Evolutionary conservation across 1,140 invertebrate genomes (phyloP).

Genomic region (Glossosoma conforme): DNA sequence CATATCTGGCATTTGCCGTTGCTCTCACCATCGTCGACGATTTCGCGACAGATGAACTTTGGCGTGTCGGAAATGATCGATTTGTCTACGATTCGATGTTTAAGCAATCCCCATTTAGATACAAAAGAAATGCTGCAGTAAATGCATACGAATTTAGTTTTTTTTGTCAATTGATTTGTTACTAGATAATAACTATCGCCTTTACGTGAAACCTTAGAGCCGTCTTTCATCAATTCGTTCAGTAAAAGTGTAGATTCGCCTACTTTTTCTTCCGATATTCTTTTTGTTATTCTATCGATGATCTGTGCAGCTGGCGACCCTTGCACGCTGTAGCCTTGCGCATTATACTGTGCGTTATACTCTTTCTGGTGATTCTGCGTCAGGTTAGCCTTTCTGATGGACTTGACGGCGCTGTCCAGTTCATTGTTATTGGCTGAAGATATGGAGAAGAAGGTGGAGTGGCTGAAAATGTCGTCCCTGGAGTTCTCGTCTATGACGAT

Average conservation of each 20-base stretch:
- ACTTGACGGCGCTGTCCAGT: neutral
- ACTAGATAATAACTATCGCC: too few species aligned
- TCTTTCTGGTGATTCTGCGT: neutral
- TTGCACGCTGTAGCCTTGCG: constrained; percentile 2
- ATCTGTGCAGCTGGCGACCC: neutral
- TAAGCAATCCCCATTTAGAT: too few species aligned
- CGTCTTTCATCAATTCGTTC: too few species aligned
- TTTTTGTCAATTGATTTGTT: too few species aligned
- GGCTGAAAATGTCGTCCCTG: neutral
- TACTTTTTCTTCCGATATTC: too few species aligned
- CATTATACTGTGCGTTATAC: neutral
- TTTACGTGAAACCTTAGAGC: too few species aligned
- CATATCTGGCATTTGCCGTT: constrained; percentile 31
- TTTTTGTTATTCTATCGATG: too few species aligned
- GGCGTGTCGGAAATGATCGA: neutral
- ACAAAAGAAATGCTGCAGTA: too few species aligned
- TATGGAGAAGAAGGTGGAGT: neutral
- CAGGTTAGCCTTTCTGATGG: neutral
- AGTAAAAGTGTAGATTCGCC: too few species aligned
- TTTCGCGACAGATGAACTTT: neutral
- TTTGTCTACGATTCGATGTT: neutral
- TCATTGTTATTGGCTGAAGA: neutral
- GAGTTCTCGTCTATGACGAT: constrained; percentile 5
- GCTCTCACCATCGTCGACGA: neutral
- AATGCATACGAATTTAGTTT: too few species aligned